Conservation (phyloP, 2,113 vertebrate species). For the Malurus cyaneus region DNA sequence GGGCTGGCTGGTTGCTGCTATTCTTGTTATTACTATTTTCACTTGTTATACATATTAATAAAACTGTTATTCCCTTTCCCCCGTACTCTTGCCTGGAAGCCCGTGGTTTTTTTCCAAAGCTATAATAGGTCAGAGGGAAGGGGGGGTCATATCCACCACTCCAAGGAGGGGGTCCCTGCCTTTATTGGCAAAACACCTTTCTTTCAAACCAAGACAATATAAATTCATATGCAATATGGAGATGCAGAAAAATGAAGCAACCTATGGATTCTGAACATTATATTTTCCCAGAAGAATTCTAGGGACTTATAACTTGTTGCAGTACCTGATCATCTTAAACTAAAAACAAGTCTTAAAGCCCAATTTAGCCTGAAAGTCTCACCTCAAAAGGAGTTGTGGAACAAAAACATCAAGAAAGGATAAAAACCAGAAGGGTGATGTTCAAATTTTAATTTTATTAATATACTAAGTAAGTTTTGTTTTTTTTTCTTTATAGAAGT, state of each 20-base stretch:
- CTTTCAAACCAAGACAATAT: too few relatives aligned
- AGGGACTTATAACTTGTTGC: not conserved
- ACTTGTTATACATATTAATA: too few relatives aligned
- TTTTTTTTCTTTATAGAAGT: not conserved
- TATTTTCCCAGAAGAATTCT: not conserved
- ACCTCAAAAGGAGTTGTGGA: not conserved
- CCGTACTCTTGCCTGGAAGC: too few relatives aligned
- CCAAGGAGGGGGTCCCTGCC: too few relatives aligned
- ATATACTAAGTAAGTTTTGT: not conserved
- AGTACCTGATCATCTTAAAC: not conserved
- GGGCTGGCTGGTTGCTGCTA: too few relatives aligned
- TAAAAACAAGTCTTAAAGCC: not conserved
- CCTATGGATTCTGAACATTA: not conserved
- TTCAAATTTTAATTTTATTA: not conserved
- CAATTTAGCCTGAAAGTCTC: not conserved
- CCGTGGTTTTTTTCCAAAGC: too few relatives aligned
- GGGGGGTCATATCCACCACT: too few relatives aligned
- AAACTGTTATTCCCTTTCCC: too few relatives aligned
- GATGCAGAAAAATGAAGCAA: not conserved
- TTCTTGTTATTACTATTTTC: too few relatives aligned
- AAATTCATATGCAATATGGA: not conserved
- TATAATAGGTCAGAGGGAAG: too few relatives aligned
- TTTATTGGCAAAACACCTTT: too few relatives aligned
- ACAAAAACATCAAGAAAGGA: not conserved
- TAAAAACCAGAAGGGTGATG: not conserved